phyloP scores from a whole-genome alignment of 2,113 vertebrate genomes.

The Galeopterus variegatus region DNA sequence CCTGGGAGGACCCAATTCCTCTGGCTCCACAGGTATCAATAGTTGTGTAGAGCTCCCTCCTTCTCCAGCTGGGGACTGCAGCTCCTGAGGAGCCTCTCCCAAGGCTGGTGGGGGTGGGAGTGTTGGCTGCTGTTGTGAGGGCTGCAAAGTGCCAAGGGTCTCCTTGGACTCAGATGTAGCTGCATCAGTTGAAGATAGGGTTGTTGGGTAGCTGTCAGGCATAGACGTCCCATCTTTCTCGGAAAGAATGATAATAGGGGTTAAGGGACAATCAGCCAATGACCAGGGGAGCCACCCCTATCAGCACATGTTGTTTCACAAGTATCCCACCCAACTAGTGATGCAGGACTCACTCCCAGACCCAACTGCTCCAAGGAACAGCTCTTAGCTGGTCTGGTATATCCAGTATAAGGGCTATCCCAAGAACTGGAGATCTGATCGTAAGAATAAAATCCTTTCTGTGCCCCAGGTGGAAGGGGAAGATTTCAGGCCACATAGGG shows the following conservation, averaged over 20 bases:
- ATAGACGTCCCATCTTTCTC: constrained; percentile 89
- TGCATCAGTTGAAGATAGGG: constrained; percentile 93
- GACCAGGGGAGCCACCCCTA: constrained; percentile 40
- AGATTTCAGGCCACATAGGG: constrained; percentile 5
- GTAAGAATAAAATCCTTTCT: constrained; percentile 63
- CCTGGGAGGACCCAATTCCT: constrained; percentile 90
- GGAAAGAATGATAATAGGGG: constrained; percentile 76
- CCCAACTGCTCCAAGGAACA: constrained; percentile 1
- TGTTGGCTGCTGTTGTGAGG: constrained; percentile 91
- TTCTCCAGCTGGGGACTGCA: constrained; percentile 86
- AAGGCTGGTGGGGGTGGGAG: constrained; percentile 90
- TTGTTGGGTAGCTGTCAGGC: constrained; percentile 94
- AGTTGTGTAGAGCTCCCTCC: constrained; percentile 84
- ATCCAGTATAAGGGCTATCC: constrained; percentile 39
- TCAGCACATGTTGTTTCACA: constrained; percentile 1
- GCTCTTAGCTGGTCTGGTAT: constrained; percentile 1
- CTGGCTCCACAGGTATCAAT: constrained; percentile 90
- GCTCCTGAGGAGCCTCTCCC: constrained; percentile 87
- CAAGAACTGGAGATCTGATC: constrained; percentile 30
- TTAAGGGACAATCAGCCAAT: constrained; percentile 64
- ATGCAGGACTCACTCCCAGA: neutral
- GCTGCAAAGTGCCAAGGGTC: constrained; percentile 92
- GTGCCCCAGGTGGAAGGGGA: constrained; percentile 18
- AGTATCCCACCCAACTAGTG: neutral
- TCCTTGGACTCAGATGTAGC: constrained; percentile 91